Evolutionary conservation across 2,113 vertebrate species (phyloP).

Genomic region (Turdus rufiventris): DNA sequence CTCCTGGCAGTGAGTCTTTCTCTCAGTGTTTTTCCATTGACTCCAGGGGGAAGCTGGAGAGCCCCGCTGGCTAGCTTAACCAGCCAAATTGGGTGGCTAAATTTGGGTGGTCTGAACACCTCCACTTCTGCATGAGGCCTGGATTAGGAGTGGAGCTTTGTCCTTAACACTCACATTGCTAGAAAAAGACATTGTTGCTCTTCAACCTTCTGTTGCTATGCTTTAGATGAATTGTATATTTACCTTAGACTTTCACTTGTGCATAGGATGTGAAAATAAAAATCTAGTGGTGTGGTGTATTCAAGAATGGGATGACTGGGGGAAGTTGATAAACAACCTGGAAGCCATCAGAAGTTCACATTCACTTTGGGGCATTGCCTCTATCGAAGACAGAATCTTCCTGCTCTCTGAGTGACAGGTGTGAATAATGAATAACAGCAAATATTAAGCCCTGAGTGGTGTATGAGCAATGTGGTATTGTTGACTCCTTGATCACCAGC

Average conservation of each 20-base stretch:
- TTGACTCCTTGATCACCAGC: background rate
- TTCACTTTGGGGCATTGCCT: background rate
- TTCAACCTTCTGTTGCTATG: background rate
- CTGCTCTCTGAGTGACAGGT: background rate
- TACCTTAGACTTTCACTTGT: background rate
- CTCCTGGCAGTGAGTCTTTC: background rate
- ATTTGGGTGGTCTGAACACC: conserved; percentile 21
- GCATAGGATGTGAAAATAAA: background rate
- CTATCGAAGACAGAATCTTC: background rate
- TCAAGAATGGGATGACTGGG: background rate
- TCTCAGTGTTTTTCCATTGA: background rate
- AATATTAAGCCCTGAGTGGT: background rate
- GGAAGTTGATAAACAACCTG: background rate
- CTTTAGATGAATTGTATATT: background rate
- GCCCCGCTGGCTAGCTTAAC: background rate
- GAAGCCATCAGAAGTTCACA: background rate
- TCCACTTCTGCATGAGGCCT: background rate
- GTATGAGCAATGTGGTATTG: background rate
- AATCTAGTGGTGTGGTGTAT: background rate
- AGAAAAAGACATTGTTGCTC: background rate
- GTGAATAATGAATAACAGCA: background rate
- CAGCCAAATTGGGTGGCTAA: background rate
- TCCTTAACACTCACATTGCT: background rate
- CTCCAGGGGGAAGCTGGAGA: background rate
- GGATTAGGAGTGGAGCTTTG: background rate